Percentiles rank a stretch among this genome's conserved stretches.
phyloP scores from a whole-genome alignment of 2,888 invertebrate species.

The Synergus umbraculus region DNA sequence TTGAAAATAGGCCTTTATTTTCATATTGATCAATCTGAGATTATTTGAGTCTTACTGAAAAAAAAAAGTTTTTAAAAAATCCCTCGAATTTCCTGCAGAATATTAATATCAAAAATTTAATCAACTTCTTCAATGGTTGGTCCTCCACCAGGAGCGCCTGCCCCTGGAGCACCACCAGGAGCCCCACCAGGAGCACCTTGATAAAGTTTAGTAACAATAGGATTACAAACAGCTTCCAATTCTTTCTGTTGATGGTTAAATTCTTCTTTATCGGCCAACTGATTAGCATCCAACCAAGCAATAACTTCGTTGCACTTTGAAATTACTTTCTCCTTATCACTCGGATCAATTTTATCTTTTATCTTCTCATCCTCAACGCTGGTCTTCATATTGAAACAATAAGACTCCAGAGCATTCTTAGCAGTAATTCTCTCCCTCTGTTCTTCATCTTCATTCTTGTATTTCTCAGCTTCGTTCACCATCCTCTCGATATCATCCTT shows the following conservation, averaged over 20 bases:
- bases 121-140: slow-evolving; percentile 96
- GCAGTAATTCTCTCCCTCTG: slow-evolving; percentile 78
- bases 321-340: slow-evolving; percentile 79
- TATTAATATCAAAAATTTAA: slow-evolving; percentile 73
- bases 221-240: slow-evolving; percentile 78
- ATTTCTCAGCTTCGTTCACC: slow-evolving; percentile 79
- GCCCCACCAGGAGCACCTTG: slow-evolving; percentile 78
- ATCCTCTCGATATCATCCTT: slow-evolving; percentile 84
- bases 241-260: slow-evolving; percentile 82
- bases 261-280: slow-evolving; percentile 83
- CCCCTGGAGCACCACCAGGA: slow-evolving; percentile 63
- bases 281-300: slow-evolving; percentile 80
- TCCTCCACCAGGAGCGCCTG: slow-evolving; percentile 71
- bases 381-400: slow-evolving; percentile 90
- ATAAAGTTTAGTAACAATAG: slow-evolving; percentile 66
- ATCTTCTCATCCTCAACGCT: slow-evolving; percentile 95
- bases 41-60: not conserved
- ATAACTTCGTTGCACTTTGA: slow-evolving; percentile 80
- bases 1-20: not conserved
- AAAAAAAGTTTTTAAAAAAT: not conserved
- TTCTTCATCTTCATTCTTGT: slow-evolving; percentile 79
- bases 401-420: slow-evolving; percentile 78
- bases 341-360: slow-evolving; percentile 79
- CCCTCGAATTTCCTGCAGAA: not conserved
- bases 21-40: not conserved